phyloP scores from a whole-genome alignment of 1,140 invertebrate genomes.

The Procambarus clarkii region DNA sequence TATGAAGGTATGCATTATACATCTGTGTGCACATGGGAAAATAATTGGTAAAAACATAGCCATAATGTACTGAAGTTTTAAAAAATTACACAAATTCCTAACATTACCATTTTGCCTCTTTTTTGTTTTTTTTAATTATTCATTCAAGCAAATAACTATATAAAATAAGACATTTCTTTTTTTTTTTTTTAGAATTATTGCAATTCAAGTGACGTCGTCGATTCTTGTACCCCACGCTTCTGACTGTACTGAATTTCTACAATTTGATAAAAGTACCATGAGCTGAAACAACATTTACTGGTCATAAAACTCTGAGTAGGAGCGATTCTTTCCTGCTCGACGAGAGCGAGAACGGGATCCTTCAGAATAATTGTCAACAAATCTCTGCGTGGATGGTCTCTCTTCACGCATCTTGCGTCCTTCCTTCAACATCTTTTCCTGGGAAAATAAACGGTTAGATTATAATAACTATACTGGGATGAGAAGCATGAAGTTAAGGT shows the following conservation, averaged over 20 bases:
- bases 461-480: neutral
- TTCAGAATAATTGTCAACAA: constrained; percentile 36
- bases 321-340: constrained; percentile 44
- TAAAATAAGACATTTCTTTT: neutral
- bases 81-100: no score
- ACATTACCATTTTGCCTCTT: no score
- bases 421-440: constrained; percentile 53
- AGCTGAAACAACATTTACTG: constrained; percentile 37
- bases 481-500: no score
- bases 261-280: neutral
- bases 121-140: no score
- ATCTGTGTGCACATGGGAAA: no score
- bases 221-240: neutral
- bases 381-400: constrained; percentile 33
- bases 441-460: neutral
- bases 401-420: constrained; percentile 40
- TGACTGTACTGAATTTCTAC: neutral
- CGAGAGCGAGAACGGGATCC: constrained; percentile 46
- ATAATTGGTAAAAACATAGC: no score
- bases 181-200: neutral
- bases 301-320: constrained; percentile 58
- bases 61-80: no score
- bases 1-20: neutral
- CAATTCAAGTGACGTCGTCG: neutral
- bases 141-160: no score